phyloP scores from a whole-genome alignment of 2,888 invertebrate species.

The Podabrus alpinus region DNA sequence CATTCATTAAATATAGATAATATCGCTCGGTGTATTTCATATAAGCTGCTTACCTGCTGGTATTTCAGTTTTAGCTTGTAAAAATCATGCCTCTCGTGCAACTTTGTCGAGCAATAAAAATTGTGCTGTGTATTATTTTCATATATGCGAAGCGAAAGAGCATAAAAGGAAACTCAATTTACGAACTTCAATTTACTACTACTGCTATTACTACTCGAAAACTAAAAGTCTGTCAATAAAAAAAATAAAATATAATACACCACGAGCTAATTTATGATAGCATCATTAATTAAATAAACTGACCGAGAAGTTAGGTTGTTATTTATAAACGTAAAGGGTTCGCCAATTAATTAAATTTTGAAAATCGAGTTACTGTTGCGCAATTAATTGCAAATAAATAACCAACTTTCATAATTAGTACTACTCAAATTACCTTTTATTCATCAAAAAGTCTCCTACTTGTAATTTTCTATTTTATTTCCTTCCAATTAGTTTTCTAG shows the following conservation, averaged over 20 bases:
- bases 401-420: neutral
- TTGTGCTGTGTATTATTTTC: constrained; percentile 11
- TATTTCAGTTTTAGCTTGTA: constrained; percentile 5
- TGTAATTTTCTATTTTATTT: neutral
- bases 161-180: constrained; percentile 7
- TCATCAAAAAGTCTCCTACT: neutral
- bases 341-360: constrained; percentile 7
- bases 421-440: neutral
- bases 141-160: constrained; percentile 6
- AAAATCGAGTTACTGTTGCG: neutral
- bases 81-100: neutral
- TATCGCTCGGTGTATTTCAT: constrained; percentile 8
- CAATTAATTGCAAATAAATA: neutral
- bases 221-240: neutral
- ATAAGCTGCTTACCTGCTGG: constrained; percentile 10
- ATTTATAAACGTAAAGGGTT: constrained; percentile 7
- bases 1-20: constrained; percentile 33
- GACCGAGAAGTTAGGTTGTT: constrained; percentile 8
- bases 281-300: constrained; percentile 13
- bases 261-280: neutral
- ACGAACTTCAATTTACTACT: constrained; percentile 1
- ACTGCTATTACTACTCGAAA: neutral
- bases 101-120: constrained; percentile 11
- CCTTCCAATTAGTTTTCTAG: neutral
- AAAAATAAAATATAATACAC: neutral